Percentiles rank a stretch among this genome's conserved stretches.
Evolutionary conservation across 2,888 invertebrate species (phyloP).

Genomic region (Thera obeliscata): DNA sequence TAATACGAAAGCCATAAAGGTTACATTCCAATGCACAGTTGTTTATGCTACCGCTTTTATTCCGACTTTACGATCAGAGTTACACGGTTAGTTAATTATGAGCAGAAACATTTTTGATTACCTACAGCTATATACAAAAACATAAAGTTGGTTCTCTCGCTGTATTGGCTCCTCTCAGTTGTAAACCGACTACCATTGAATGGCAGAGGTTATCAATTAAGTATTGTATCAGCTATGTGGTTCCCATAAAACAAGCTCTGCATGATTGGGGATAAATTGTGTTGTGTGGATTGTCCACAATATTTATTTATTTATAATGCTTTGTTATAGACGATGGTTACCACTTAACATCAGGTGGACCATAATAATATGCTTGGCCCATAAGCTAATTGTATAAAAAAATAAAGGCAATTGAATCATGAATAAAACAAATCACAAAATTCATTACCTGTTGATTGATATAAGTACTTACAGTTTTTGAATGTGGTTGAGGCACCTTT

Average conservation of each 20-base stretch:
- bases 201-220: no score
- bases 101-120: constrained; percentile 18
- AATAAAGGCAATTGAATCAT: background rate
- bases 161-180: no score
- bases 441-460: background rate
- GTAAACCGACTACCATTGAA: no score
- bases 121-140: background rate
- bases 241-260: no score
- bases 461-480: background rate
- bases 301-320: no score
- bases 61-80: constrained; percentile 22
- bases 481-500: background rate
- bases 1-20: constrained; percentile 5
- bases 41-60: constrained; percentile 7
- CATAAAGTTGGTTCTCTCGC: background rate
- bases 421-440: background rate
- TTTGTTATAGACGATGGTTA: no score
- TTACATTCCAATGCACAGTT: constrained; percentile 1
- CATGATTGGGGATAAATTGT: no score
- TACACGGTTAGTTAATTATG: constrained; percentile 24
- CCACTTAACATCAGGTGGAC: no score
- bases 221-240: no score
- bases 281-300: no score
- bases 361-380: no score
- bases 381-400: background rate